phyloP scores from a whole-genome alignment of 2,797 vertebrate genomes.

The Mus caroli region DNA sequence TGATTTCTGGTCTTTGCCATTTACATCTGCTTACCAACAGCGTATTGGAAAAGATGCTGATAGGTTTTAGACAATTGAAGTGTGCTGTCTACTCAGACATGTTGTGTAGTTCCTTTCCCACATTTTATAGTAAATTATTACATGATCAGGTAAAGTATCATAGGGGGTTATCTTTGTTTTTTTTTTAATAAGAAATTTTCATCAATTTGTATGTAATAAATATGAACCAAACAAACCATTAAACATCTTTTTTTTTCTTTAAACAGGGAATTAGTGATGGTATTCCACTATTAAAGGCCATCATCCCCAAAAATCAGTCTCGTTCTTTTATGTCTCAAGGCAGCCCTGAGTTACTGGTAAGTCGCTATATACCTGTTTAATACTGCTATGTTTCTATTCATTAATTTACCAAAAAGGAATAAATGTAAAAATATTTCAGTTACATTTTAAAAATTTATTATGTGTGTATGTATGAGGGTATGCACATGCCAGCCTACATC shows the following conservation, averaged over 20 bases:
- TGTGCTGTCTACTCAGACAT: slow-evolving; percentile 1
- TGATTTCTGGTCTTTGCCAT: not conserved
- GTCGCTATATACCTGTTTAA: slow-evolving; percentile 75
- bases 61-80: slow-evolving; percentile 47
- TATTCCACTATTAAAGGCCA: slow-evolving; percentile 94
- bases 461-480: not conserved
- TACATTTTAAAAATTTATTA: not conserved
- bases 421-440: not conserved
- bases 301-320: slow-evolving; percentile 96
- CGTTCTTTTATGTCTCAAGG: slow-evolving; percentile 98
- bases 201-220: slow-evolving; percentile 52
- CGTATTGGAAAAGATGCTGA: not conserved
- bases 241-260: slow-evolving; percentile 65
- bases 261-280: slow-evolving; percentile 96
- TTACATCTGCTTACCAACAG: not conserved
- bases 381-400: not conserved
- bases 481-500: not conserved
- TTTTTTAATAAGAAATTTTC: slow-evolving; percentile 41
- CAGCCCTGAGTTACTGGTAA: slow-evolving; percentile 96
- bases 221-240: slow-evolving; percentile 54
- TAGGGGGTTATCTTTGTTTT: slow-evolving; percentile 19
- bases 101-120: slow-evolving; percentile 33
- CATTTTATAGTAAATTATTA: slow-evolving; percentile 56
- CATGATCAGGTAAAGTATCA: slow-evolving; percentile 10
- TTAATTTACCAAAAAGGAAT: slow-evolving; percentile 40